A percentile compares a stretch with the other conserved stretches of the same genome.
Conservation (phyloP, 2,113 vertebrate genomes). For the Stictonetta naevosa region DNA sequence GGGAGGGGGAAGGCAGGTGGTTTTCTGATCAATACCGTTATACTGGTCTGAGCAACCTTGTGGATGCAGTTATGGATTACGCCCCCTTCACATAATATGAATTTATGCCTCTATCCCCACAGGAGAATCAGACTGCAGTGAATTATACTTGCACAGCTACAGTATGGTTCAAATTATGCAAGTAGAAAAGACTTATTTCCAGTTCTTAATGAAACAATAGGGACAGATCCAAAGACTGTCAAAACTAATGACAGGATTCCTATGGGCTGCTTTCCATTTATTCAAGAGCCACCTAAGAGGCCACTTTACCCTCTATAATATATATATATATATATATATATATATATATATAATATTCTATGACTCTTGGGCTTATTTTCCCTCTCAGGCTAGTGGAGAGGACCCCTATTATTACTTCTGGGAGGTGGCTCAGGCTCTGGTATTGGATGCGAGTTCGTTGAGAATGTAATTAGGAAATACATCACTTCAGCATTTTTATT, state of each 20-base stretch:
- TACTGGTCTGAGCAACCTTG: neutral
- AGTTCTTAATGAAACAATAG: conserved; percentile 55
- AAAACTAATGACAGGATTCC: neutral
- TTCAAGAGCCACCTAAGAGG: conserved; percentile 33
- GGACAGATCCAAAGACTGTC: conserved; percentile 20
- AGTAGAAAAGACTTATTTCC: conserved; percentile 43
- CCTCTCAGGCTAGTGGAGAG: neutral
- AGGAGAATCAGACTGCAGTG: neutral
- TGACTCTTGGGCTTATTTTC: conserved; percentile 2
- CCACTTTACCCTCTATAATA: conserved; percentile 1
- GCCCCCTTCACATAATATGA: conserved; percentile 15
- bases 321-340: no score
- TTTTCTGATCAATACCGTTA: conserved; percentile 49
- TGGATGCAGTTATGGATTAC: conserved; percentile 25
- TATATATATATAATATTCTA: neutral
- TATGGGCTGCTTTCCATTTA: conserved; percentile 23
- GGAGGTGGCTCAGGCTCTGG: neutral
- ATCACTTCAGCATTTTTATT: conserved; percentile 45
- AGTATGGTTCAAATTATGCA: conserved; percentile 61
- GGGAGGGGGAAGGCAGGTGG: conserved; percentile 47
- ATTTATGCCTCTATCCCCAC: conserved; percentile 47
- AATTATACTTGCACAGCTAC: conserved; percentile 33
- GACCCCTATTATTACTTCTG: neutral
- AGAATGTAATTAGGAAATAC: conserved; percentile 33
- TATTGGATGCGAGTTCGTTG: neutral